Percentiles rank a stretch among this genome's conserved stretches.
These are phyloP conservation scores for Brachyrhaphis roseni DNA, from an alignment of 2,797 vertebrate genomes.

Conservation along the genomic window DNA sequence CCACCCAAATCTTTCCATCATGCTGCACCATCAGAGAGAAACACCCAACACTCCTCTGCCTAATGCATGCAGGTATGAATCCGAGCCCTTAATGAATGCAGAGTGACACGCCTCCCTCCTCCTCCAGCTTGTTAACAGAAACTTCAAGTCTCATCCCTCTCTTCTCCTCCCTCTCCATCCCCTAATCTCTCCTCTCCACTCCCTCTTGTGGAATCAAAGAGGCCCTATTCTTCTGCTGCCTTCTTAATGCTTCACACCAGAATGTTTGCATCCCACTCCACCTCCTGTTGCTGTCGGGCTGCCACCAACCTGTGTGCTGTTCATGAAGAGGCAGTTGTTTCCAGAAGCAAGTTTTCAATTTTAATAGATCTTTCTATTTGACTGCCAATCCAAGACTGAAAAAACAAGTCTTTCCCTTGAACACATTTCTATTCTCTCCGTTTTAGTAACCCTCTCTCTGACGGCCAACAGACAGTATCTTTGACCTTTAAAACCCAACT, in stretches of 20 bases:
- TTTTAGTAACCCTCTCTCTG: not conserved
- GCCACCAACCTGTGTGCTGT: not conserved
- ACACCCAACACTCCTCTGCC: constrained; percentile 21
- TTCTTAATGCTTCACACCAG: constrained; percentile 18
- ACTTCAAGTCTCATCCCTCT: constrained; percentile 26
- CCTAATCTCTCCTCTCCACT: constrained; percentile 31
- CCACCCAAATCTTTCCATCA: constrained; percentile 32
- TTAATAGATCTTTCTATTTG: not conserved
- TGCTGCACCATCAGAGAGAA: constrained; percentile 20
- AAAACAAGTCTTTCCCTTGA: not conserved
- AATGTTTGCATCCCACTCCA: constrained; percentile 5
- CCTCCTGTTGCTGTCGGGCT: constrained; percentile 12
- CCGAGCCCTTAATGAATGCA: constrained; percentile 33
- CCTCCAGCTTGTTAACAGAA: constrained; percentile 31
- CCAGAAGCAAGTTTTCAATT: not conserved
- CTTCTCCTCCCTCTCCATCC: constrained; percentile 26
- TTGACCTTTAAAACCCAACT: constrained; percentile 9
- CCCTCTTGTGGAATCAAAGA: constrained; percentile 22
- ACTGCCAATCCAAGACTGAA: not conserved
- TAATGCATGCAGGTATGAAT: constrained; percentile 43
- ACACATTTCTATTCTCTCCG: not conserved
- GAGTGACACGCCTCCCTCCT: constrained; percentile 34
- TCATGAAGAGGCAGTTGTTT: not conserved
- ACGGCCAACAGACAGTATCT: not conserved
- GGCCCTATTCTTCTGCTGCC: constrained; percentile 1